phyloP scores from a whole-genome alignment of 1,140 invertebrate species.

The Spodoptera frugiperda region DNA sequence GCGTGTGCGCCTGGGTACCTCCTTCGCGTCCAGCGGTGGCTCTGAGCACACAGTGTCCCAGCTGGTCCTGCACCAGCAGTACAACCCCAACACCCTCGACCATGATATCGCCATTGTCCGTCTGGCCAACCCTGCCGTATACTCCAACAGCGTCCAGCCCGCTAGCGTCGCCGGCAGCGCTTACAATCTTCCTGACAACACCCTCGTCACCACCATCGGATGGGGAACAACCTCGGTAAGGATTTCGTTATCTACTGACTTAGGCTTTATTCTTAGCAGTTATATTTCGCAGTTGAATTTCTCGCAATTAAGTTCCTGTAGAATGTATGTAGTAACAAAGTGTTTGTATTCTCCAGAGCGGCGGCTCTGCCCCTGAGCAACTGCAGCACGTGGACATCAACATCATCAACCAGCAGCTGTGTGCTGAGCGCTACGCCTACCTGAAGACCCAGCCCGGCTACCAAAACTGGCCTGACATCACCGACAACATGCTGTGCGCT shows the following conservation, averaged over 20 bases:
- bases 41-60: constrained; percentile 67
- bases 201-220: constrained; percentile 75
- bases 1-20: constrained; percentile 64
- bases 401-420: constrained; percentile 76
- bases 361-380: constrained; percentile 40
- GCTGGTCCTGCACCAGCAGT: constrained; percentile 83
- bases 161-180: constrained; percentile 59
- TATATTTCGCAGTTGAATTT: too few relatives aligned
- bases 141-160: constrained; percentile 53
- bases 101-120: constrained; percentile 88
- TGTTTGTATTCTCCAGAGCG: background rate
- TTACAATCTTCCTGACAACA: constrained; percentile 65
- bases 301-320: too few relatives aligned
- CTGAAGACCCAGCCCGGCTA: constrained; percentile 55
- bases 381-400: constrained; percentile 76
- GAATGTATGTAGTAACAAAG: background rate
- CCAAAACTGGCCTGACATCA: constrained; percentile 60
- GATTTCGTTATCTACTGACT: background rate
- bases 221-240: constrained; percentile 12
- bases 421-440: constrained; percentile 66
- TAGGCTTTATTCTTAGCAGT: background rate
- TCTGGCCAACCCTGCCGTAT: constrained; percentile 61
- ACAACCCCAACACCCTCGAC: constrained; percentile 76
- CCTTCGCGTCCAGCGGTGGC: constrained; percentile 73
- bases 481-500: constrained; percentile 70